phyloP scores from a whole-genome alignment of 2,888 invertebrate genomes.

The Stenoptilia bipunctidactyla region DNA sequence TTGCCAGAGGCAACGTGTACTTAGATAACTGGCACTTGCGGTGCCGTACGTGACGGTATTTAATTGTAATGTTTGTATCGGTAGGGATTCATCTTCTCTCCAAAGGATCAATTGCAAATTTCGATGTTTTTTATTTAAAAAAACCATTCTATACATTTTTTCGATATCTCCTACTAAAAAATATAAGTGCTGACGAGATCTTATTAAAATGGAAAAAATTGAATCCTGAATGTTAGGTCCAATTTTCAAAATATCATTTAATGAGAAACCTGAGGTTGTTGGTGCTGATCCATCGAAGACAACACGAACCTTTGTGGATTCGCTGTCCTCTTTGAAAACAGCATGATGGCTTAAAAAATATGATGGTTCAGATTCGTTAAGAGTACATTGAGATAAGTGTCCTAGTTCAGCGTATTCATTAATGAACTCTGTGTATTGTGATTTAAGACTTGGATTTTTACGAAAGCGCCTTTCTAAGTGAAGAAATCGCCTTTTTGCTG shows the following conservation, averaged over 20 bases:
- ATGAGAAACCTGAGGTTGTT: no score
- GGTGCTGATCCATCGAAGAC: conserved; percentile 5
- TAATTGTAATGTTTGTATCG: conserved; percentile 3
- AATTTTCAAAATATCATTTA: no score
- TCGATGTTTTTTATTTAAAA: conserved; percentile 4
- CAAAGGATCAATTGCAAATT: conserved; percentile 6
- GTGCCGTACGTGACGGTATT: conserved; percentile 16
- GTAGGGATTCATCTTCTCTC: conserved; percentile 4
- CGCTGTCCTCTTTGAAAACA: conserved; percentile 3
- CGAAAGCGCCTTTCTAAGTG: conserved; percentile 9
- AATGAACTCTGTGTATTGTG: conserved; percentile 13
- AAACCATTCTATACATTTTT: conserved; percentile 3
- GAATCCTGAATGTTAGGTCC: no score
- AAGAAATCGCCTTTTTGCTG: conserved; percentile 11
- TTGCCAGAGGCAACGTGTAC: conserved; percentile 15
- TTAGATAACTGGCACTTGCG: conserved; percentile 12
- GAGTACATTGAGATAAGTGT: conserved; percentile 7
- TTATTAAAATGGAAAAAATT: conserved; percentile 5
- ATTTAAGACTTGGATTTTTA: conserved; percentile 4
- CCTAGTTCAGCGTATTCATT: conserved; percentile 10
- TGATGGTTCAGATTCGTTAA: background rate
- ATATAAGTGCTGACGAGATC: conserved; percentile 4
- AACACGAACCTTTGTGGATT: conserved; percentile 3
- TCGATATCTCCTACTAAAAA: conserved; percentile 6
- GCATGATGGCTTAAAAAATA: conserved; percentile 6